phyloP scores from a whole-genome alignment of 1,140 invertebrate species.

The Pseudomyrmex sp. region DNA sequence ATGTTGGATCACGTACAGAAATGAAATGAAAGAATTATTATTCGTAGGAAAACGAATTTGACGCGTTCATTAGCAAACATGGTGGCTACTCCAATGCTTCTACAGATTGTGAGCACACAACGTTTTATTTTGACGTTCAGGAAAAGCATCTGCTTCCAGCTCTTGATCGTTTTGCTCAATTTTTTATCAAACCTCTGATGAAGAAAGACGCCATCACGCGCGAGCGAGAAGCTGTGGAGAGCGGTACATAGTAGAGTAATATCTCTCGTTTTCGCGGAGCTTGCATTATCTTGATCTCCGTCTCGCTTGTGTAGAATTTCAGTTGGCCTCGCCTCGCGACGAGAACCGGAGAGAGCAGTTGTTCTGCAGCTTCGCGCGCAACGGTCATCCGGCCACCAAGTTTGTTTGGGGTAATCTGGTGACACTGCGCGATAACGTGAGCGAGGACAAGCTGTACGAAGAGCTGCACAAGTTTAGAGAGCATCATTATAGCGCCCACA shows the following conservation, averaged over 20 bases:
- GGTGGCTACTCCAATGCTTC: constrained; percentile 93
- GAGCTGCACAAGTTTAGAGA: constrained; percentile 92
- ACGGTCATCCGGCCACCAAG: constrained; percentile 90
- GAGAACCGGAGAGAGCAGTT: constrained; percentile 90
- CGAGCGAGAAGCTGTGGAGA: constrained; percentile 97
- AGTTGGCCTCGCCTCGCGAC: constrained; percentile 90
- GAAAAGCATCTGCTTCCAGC: constrained; percentile 90
- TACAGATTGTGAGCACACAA: constrained; percentile 94
- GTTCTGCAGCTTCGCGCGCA: constrained; percentile 88
- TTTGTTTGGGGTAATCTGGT: constrained; percentile 95
- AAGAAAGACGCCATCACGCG: constrained; percentile 93
- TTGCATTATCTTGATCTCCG: neutral
- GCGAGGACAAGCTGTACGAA: constrained; percentile 88
- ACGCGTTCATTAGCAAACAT: constrained; percentile 92
- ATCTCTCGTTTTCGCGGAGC: neutral
- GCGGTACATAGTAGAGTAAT: constrained; percentile 86
- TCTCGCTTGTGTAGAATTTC: constrained; percentile 88
- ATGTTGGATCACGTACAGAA: neutral
- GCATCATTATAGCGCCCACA: constrained; percentile 94
- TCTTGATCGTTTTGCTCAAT: constrained; percentile 95
- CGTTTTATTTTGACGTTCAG: constrained; percentile 95
- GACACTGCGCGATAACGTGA: constrained; percentile 90
- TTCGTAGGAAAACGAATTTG: constrained; percentile 92
- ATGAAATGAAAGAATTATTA: neutral
- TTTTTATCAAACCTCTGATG: constrained; percentile 96